phyloP scores from a whole-genome alignment of 2,797 vertebrate genomes.

The Onychomys arenicola region DNA sequence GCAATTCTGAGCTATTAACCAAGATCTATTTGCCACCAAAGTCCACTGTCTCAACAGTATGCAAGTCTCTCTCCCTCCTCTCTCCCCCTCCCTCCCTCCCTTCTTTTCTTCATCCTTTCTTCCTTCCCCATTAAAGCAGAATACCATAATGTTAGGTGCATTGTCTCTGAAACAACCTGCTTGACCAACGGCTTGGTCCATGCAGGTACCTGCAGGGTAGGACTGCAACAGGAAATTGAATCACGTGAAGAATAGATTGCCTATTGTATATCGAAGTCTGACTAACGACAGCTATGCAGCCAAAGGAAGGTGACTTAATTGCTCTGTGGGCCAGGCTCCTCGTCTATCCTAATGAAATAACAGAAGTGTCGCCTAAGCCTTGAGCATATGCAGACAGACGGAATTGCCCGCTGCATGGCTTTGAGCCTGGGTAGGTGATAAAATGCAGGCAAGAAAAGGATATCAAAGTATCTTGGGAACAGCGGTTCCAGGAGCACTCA shows the following conservation, averaged over 20 bases:
- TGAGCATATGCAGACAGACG: background rate
- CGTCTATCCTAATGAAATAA: background rate
- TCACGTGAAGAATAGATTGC: background rate
- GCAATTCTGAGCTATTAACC: conserved; percentile 1
- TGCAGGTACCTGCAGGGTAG: background rate
- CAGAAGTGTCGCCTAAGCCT: background rate
- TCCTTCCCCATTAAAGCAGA: background rate
- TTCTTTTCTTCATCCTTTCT: background rate
- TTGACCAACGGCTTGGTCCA: background rate
- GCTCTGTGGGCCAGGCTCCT: background rate
- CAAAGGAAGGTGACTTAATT: background rate
- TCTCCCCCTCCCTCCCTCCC: background rate
- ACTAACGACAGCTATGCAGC: background rate
- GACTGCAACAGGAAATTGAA: background rate
- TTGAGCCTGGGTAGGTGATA: background rate
- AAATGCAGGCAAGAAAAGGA: conserved; percentile 4
- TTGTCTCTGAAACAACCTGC: background rate
- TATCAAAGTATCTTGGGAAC: background rate
- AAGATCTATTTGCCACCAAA: background rate
- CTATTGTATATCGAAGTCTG: background rate
- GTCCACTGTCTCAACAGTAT: background rate
- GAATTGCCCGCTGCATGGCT: background rate
- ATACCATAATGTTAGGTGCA: background rate
- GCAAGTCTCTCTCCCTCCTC: background rate
- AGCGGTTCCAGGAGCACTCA: background rate